phyloP scores from a whole-genome alignment of 2,113 vertebrate species.

The Ploceus nigricollis region DNA sequence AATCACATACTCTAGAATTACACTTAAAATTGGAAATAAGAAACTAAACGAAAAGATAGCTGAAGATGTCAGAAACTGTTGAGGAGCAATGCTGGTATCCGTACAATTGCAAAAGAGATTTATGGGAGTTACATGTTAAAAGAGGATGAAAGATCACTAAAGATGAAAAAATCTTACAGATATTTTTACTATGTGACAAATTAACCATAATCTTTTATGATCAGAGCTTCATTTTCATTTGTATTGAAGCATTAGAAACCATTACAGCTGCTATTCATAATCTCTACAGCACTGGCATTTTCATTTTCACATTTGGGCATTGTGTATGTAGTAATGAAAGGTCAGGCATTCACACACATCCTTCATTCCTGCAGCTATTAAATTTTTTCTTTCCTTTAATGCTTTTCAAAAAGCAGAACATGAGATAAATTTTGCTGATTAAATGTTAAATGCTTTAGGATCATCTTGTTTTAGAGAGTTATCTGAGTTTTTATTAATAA shows the following conservation, averaged over 20 bases:
- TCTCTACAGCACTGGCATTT: neutral
- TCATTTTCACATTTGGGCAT: neutral
- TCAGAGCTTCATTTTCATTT: neutral
- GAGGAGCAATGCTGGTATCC: neutral
- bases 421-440: constrained; percentile 4
- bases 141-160: neutral
- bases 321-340: neutral
- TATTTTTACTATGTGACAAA: constrained; percentile 22
- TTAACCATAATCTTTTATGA: neutral
- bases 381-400: neutral
- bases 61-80: neutral
- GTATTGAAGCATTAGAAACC: neutral
- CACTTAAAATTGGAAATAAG: neutral
- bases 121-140: neutral
- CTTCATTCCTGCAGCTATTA: neutral
- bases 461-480: neutral
- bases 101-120: neutral
- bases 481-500: constrained; percentile 16
- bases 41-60: neutral
- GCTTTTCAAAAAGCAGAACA: neutral
- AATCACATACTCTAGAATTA: neutral
- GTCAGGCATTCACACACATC: neutral
- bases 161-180: neutral
- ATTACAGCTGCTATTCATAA: neutral
- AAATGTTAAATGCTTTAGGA: constrained; percentile 1